Evolutionary conservation across 2,888 invertebrate genomes (phyloP), one percentile per base, ranked within the genome.

Genomic region (Panopea generosa): DNA sequence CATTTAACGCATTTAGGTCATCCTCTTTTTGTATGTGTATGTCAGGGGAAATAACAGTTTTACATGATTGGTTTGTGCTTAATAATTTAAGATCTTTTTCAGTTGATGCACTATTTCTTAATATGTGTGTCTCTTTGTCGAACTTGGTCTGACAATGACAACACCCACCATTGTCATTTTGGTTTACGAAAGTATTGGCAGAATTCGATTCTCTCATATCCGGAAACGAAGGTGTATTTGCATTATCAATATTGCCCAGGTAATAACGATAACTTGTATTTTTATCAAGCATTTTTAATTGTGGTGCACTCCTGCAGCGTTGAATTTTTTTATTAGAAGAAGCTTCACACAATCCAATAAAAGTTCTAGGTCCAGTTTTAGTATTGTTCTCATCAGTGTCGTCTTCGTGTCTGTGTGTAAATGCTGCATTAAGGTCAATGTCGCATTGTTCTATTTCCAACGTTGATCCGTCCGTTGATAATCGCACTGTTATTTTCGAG

Each of bases 401-500:
- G n/a, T n/a, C n/a, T n/a, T n/a, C n/a, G n/a, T n/a, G n/a, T n/a
- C n/a, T n/a, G n/a, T n/a, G n/a, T n/a, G n/a, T n/a, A n/a, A n/a
- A n/a, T n/a, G n/a, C n/a, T n/a, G n/a, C 63, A n/a, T 63, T 53
- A n/a, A 66, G 29, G 26, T 81, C 78, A 22, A 83, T 80, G 22
- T 85, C 86, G 53, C 77, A 85, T 56, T 80, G 78, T 59, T 87
- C 86, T 24, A 87, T 87, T 67, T 87, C 84, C 38, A 87, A 60
- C 45, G 79, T 85, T 24, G 86, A 87, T 0, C 86, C 86, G 50
- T 87, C 85, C 20, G 84, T 85, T 9, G 86, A 87, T 16, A 87
- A 72, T 3, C 86, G 75, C 11, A 87, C 71, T 3, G 85, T 87
- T 22, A 87, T 87, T 55, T 81, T 83, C 3, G 86, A 87, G 0